These are phyloP conservation scores for Zaprionus taronus DNA, from an alignment of 1,140 invertebrate genomes.

Conservation along the genomic window DNA sequence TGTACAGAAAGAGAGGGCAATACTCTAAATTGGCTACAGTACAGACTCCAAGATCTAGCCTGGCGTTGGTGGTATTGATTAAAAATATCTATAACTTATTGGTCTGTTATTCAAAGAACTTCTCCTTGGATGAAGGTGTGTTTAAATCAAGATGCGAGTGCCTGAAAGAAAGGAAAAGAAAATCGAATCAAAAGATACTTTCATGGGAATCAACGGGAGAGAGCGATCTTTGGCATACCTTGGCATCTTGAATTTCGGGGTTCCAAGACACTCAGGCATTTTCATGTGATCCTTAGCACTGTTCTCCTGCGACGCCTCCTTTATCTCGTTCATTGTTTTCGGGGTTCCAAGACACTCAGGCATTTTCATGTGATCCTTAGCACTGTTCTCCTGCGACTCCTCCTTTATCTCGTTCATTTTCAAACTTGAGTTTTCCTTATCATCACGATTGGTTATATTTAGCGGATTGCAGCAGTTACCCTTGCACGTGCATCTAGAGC, in stretches of 20 bases:
- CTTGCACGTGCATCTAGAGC: slow-evolving; percentile 36
- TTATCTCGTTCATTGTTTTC: neutral
- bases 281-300: neutral
- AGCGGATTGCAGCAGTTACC: slow-evolving; percentile 53
- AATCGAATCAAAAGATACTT: neutral
- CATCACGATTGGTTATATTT: neutral
- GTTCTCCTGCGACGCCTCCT: neutral
- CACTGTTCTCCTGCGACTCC: neutral
- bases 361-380: neutral
- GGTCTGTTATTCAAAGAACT: slow-evolving; percentile 58
- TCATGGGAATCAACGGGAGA: neutral
- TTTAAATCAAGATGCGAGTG: slow-evolving; percentile 50
- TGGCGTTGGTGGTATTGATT: no score
- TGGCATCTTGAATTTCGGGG: slow-evolving; percentile 20
- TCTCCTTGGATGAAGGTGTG: slow-evolving; percentile 61
- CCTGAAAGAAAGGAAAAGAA: slow-evolving; percentile 40
- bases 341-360: neutral
- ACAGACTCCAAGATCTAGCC: neutral
- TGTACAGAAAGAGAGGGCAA: neutral
- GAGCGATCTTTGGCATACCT: slow-evolving; percentile 19
- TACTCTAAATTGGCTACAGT: neutral
- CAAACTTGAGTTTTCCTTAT: slow-evolving; percentile 30
- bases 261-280: neutral
- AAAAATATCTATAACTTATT: no score
- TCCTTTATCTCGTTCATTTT: neutral